Conservation (phyloP, 2,888 invertebrate species). For the Axea sp. region DNA sequence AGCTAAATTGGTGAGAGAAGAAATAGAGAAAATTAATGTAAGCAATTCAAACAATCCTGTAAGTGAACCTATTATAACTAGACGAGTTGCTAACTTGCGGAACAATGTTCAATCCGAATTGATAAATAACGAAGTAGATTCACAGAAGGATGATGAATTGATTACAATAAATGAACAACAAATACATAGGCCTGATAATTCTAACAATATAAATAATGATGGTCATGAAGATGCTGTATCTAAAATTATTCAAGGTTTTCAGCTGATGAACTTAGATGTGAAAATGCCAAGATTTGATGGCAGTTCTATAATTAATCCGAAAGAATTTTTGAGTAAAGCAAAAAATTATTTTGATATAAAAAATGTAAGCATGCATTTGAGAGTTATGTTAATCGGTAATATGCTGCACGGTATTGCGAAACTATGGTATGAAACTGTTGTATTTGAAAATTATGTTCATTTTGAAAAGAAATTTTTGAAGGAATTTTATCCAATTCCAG, state of each 20-base stretch:
- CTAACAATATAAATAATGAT: neutral
- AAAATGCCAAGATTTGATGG: conserved; percentile 26
- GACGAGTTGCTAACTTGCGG: neutral
- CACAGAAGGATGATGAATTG: too few relatives aligned
- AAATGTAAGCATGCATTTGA: conserved; percentile 1
- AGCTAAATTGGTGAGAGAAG: neutral
- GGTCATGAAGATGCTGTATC: neutral
- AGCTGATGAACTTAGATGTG: conserved; percentile 13
- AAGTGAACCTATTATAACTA: neutral
- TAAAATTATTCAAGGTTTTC: neutral
- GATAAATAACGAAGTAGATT: too few relatives aligned
- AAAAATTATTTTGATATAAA: conserved; percentile 12
- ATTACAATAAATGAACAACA: too few relatives aligned
- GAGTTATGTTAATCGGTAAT: conserved; percentile 1
- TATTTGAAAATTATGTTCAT: conserved; percentile 2
- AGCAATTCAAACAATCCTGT: too few relatives aligned
- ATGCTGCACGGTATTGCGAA: conserved; percentile 8
- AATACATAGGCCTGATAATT: neutral
- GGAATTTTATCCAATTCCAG: conserved; percentile 24
- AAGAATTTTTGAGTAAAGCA: conserved; percentile 26
- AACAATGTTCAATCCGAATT: too few relatives aligned
- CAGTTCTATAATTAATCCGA: conserved; percentile 5
- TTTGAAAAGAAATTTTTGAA: conserved; percentile 11
- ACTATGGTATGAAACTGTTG: conserved; percentile 16
- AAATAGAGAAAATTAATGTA: neutral